Evolutionary conservation across 2,113 vertebrate genomes (phyloP).

Genomic region (Dromiciops gliroides): DNA sequence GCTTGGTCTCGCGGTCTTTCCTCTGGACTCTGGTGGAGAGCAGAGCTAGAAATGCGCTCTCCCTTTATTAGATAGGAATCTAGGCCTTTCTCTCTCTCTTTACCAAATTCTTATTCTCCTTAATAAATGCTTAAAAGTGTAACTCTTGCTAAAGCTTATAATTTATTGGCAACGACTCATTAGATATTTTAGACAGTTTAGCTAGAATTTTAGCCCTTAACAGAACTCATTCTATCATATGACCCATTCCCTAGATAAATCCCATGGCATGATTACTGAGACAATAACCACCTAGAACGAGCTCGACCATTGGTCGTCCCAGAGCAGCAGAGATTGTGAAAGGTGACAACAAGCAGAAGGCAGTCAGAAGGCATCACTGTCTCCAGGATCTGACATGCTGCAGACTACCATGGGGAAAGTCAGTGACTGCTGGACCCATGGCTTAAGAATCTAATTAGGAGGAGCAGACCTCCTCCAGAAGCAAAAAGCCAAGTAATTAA

Average conservation of each 20-base stretch:
- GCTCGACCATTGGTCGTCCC: not conserved
- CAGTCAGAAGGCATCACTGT: not conserved
- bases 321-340: not conserved
- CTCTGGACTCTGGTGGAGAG: too few species aligned
- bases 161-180: too few species aligned
- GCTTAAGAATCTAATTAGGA: constrained; percentile 72
- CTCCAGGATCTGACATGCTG: constrained; percentile 15
- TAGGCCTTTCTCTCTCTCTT: too few species aligned
- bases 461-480: constrained; percentile 64
- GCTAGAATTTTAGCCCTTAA: too few species aligned
- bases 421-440: not conserved
- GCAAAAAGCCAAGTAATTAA: constrained; percentile 76
- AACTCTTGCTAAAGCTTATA: too few species aligned
- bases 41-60: too few species aligned
- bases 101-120: too few species aligned
- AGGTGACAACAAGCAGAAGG: not conserved
- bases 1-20: too few species aligned
- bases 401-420: accelerated
- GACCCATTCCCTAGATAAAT: not conserved
- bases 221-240: not conserved
- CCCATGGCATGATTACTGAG: not conserved
- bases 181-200: too few species aligned
- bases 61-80: too few species aligned
- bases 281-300: not conserved
- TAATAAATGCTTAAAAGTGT: too few species aligned